Percentiles rank a stretch among this genome's conserved stretches.
Evolutionary conservation across 2,888 invertebrate genomes (phyloP).

Genomic region (Glyphotaelius pellucidus): DNA sequence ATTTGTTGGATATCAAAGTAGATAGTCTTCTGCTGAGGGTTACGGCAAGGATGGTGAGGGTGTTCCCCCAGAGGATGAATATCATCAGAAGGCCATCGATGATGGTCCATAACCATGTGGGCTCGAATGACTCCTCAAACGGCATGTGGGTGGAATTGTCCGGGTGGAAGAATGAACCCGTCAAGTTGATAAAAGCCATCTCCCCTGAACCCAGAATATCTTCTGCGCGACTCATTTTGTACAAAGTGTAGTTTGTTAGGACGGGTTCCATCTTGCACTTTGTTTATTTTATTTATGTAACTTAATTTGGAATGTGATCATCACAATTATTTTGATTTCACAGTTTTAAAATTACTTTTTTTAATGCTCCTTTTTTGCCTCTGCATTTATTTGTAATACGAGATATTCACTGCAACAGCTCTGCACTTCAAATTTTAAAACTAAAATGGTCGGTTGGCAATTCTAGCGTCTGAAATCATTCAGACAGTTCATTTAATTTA

Average conservation of each 20-base stretch:
- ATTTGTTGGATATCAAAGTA: slow-evolving; percentile 85
- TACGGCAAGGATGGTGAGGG: slow-evolving; percentile 86
- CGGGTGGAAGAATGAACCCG: slow-evolving; percentile 68
- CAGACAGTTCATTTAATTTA: neutral
- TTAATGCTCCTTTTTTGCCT: neutral
- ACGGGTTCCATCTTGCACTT: slow-evolving; percentile 59
- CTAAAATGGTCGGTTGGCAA: neutral
- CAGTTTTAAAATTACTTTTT: slow-evolving; percentile 7
- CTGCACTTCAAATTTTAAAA: neutral
- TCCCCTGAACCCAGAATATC: slow-evolving; percentile 22
- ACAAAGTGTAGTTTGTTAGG: slow-evolving; percentile 62
- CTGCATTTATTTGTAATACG: neutral
- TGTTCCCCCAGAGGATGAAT: slow-evolving; percentile 84
- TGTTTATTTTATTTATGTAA: neutral
- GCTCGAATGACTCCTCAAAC: slow-evolving; percentile 68
- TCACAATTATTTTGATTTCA: neutral
- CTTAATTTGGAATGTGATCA: slow-evolving; percentile 18
- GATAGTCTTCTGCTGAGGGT: slow-evolving; percentile 83
- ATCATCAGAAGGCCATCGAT: slow-evolving; percentile 82
- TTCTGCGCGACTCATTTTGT: slow-evolving; percentile 54
- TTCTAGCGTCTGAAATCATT: neutral
- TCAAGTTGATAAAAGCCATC: slow-evolving; percentile 69
- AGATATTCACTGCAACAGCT: neutral
- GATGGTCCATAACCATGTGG: slow-evolving; percentile 80
- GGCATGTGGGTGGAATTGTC: slow-evolving; percentile 71